Conservation (phyloP, 2,113 vertebrate genomes). For the Periophthalmus modestus region DNA sequence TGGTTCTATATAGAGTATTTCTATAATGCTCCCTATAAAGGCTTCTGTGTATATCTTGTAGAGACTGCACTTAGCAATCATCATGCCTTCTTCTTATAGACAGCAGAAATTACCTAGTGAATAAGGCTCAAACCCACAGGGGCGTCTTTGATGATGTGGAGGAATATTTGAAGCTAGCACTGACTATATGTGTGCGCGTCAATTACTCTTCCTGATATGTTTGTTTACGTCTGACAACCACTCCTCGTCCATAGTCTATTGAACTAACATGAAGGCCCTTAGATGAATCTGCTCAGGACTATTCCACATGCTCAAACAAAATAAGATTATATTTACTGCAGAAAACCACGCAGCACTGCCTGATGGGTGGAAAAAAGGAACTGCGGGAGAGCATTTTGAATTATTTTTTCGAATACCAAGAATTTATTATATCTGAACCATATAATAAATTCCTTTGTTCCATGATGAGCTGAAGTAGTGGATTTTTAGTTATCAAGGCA, state of each 20-base stretch:
- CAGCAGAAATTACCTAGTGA: neutral
- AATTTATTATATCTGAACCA: too few relatives aligned
- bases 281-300: conserved; percentile 30
- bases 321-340: neutral
- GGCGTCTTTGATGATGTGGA: neutral
- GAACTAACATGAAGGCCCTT: conserved; percentile 24
- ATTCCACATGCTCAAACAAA: conserved; percentile 19
- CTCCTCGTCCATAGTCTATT: neutral
- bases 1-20: neutral
- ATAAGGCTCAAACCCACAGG: neutral
- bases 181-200: neutral
- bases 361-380: conserved; percentile 4
- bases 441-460: too few relatives aligned
- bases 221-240: neutral
- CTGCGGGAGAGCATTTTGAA: too few relatives aligned
- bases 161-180: neutral
- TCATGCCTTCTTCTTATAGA: neutral
- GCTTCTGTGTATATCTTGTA: neutral
- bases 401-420: too few relatives aligned
- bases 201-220: neutral
- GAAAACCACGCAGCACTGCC: neutral
- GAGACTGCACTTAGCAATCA: neutral
- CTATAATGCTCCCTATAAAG: neutral
- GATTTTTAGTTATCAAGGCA: too few relatives aligned
- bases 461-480: too few relatives aligned